Conservation (phyloP, 1,140 invertebrate species). For the Drosophila funebris region DNA sequence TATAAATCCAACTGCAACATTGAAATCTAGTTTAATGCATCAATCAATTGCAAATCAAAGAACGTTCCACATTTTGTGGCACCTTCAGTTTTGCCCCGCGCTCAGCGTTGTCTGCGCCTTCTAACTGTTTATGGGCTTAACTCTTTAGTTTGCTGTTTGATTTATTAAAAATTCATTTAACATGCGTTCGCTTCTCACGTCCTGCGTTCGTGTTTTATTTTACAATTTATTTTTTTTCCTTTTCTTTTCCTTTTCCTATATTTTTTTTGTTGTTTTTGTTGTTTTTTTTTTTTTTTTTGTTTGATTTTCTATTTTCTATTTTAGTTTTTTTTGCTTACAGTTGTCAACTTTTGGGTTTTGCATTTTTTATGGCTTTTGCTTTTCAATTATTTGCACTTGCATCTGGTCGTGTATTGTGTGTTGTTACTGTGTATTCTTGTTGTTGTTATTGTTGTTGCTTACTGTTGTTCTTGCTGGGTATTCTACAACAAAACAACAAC, state of each 20-base stretch:
- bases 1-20: no score
- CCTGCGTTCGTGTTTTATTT: background rate
- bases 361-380: conserved; percentile 31
- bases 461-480: no score
- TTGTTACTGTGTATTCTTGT: conserved; percentile 18
- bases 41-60: no score
- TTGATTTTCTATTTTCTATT: background rate
- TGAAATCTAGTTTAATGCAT: no score
- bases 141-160: conserved; percentile 29
- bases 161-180: conserved; percentile 61
- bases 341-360: conserved; percentile 52
- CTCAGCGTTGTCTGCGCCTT: background rate
- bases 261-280: background rate
- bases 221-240: background rate
- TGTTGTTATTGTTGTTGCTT: background rate
- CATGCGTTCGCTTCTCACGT: conserved; percentile 44
- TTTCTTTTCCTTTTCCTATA: background rate
- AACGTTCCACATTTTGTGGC: background rate
- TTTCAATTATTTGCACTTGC: conserved; percentile 55
- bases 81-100: background rate
- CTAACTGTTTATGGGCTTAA: background rate
- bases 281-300: conserved; percentile 21
- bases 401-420: conserved; percentile 36
- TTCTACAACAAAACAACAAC: background rate
- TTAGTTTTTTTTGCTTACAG: conserved; percentile 41